These are phyloP conservation scores for Leguminivora glycinivorella DNA, from an alignment of 1,140 invertebrate species.

Conservation along the genomic window DNA sequence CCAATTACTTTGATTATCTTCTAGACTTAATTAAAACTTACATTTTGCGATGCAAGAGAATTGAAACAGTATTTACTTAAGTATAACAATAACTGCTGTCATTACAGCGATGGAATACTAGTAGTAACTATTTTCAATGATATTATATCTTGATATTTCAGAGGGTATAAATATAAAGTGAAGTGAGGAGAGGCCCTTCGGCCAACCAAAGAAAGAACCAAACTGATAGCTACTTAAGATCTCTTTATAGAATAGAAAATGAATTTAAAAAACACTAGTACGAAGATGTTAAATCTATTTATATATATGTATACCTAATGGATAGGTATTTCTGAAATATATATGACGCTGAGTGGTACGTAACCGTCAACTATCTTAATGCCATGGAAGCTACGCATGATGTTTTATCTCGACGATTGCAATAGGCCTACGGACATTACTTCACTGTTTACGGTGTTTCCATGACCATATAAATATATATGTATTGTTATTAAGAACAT, in stretches of 20 bases:
- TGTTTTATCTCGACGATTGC: neutral
- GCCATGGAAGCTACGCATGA: neutral
- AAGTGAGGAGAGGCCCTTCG: slow-evolving; percentile 17
- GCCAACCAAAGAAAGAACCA: slow-evolving; percentile 53
- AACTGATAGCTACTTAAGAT: slow-evolving; percentile 45
- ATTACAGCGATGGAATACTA: slow-evolving; percentile 45
- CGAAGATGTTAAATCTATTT: slow-evolving; percentile 20
- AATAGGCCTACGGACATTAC: neutral
- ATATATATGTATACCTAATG: slow-evolving; percentile 15
- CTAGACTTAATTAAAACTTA: slow-evolving; percentile 59
- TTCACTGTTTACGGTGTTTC: neutral
- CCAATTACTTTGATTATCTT: slow-evolving; percentile 62
- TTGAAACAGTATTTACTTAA: slow-evolving; percentile 67
- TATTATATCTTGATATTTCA: slow-evolving; percentile 35
- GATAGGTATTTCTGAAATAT: slow-evolving; percentile 15
- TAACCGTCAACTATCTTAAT: neutral
- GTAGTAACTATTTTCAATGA: slow-evolving; percentile 37
- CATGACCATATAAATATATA: neutral
- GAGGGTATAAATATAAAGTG: slow-evolving; percentile 25
- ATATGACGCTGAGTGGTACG: neutral
- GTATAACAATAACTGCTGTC: slow-evolving; percentile 47
- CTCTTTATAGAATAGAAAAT: slow-evolving; percentile 25
- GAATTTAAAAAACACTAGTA: slow-evolving; percentile 24
- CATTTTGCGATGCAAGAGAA: slow-evolving; percentile 77
- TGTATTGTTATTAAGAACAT: neutral